Conservation (phyloP, 1,140 invertebrate genomes). For the Trichonephila clavata region DNA sequence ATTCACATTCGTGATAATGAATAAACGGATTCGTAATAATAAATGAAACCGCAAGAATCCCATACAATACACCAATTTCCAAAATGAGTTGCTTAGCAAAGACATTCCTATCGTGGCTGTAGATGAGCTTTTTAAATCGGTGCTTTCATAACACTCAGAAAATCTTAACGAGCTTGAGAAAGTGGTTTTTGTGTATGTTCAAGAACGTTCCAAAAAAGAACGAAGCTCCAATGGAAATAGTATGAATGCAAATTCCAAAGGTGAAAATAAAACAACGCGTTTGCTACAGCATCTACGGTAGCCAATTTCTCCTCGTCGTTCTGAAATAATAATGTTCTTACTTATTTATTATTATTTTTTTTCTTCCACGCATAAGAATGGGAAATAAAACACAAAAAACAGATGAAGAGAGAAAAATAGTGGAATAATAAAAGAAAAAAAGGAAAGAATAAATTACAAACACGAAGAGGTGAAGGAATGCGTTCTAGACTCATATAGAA, state of each 20-base stretch:
- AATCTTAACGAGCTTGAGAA: neutral
- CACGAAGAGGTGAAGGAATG: neutral
- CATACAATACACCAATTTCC: neutral
- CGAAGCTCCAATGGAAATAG: neutral
- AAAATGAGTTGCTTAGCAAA: constrained; percentile 16
- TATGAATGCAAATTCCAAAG: constrained; percentile 5
- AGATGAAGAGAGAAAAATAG: neutral
- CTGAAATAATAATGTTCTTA: constrained; percentile 1
- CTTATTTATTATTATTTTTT: neutral
- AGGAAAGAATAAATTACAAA: neutral
- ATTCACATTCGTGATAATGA: too few relatives aligned
- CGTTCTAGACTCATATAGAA: neutral
- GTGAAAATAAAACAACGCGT: constrained; percentile 18
- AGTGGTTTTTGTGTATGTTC: neutral
- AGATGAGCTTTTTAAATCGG: constrained; percentile 23
- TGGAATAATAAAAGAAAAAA: neutral
- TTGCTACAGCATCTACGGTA: neutral
- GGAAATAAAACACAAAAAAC: neutral
- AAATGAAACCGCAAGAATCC: too few relatives aligned
- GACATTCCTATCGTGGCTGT: neutral
- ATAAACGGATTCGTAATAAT: too few relatives aligned
- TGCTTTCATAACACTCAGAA: neutral
- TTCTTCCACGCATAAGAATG: neutral
- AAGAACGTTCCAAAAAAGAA: neutral
- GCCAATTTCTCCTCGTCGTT: neutral